Conservation (phyloP, 2,113 vertebrate genomes). For the Psittacula cyanocephala region DNA sequence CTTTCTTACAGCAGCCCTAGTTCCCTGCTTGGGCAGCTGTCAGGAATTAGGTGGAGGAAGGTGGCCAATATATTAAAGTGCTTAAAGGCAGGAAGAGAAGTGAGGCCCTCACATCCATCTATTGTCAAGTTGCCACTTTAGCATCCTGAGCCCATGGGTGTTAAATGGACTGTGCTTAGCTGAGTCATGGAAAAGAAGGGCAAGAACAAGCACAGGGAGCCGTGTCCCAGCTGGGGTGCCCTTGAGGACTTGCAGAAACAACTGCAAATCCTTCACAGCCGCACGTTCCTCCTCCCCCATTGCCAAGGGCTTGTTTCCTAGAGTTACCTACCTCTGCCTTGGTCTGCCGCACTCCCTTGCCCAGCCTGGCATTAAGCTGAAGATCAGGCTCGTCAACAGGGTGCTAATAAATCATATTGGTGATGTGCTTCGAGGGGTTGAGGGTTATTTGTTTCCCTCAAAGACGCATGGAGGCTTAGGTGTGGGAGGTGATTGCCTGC, state of each 20-base stretch:
- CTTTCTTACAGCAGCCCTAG: not conserved
- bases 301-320: not conserved
- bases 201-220: conserved; percentile 6
- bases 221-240: not conserved
- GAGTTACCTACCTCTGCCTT: not conserved
- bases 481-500: not conserved
- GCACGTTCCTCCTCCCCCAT: not conserved
- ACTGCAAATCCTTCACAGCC: not conserved
- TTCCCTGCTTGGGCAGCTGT: conserved; percentile 59
- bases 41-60: conserved; percentile 66
- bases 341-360: not conserved
- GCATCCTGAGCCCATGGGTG: conserved; percentile 62
- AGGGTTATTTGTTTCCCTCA: not conserved
- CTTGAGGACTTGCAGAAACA: conserved; percentile 13
- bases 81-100: conserved; percentile 65
- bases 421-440: rapidly evolving
- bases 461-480: not conserved
- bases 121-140: conserved; percentile 70
- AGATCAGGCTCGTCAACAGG: not conserved
- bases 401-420: not conserved
- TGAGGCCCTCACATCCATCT: conserved; percentile 66
- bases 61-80: conserved; percentile 50
- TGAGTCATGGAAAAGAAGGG: conserved; percentile 65
- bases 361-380: not conserved
- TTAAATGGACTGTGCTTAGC: conserved; percentile 40